Conservation (phyloP, 2,797 vertebrate genomes). For the Phrynocephalus vlangalii region DNA sequence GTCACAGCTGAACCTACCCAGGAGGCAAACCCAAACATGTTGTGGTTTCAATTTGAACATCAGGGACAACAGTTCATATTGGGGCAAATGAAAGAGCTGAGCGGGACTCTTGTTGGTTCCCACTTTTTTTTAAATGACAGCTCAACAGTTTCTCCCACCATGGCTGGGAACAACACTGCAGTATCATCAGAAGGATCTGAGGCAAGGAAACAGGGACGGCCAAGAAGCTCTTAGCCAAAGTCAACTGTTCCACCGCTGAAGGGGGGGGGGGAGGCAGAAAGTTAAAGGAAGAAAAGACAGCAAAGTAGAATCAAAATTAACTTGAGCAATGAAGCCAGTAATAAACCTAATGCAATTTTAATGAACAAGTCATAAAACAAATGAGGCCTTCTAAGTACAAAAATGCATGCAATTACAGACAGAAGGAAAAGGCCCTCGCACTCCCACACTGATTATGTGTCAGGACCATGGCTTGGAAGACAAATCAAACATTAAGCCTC, state of each 20-base stretch:
- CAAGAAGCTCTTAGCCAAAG: not conserved
- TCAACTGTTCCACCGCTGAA: not conserved
- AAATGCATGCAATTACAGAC: not conserved
- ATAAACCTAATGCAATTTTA: constrained; percentile 17
- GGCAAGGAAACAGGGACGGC: not conserved
- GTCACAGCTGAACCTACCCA: not conserved
- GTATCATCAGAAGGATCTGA: not conserved
- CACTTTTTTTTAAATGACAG: too few species aligned
- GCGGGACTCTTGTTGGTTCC: too few species aligned
- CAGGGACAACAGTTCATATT: not conserved
- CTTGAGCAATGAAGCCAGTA: not conserved
- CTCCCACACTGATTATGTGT: not conserved
- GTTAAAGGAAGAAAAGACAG: not conserved
- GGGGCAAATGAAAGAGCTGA: not conserved
- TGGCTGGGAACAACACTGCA: not conserved
- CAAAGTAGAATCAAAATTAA: not conserved
- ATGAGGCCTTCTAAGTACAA: not conserved
- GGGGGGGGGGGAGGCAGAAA: not conserved
- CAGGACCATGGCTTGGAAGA: not conserved
- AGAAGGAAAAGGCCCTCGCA: not conserved
- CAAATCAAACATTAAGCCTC: not conserved
- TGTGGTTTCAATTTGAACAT: not conserved
- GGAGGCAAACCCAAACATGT: not conserved
- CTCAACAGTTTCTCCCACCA: not conserved
- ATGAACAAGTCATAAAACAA: not conserved